These are phyloP conservation scores for Scopus umbretta DNA, from an alignment of 2,113 vertebrate genomes.

Conservation along the genomic window DNA sequence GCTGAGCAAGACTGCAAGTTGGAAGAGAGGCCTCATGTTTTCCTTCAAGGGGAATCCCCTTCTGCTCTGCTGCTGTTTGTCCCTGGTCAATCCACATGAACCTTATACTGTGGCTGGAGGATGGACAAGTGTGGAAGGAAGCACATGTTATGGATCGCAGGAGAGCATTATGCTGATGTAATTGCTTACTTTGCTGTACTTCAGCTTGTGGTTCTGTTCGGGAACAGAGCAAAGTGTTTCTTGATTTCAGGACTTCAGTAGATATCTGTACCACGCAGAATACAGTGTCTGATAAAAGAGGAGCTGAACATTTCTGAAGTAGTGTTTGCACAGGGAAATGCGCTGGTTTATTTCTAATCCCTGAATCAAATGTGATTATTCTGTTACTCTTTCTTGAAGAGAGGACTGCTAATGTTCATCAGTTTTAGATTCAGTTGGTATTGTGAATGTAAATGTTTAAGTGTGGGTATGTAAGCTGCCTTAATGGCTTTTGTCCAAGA, in stretches of 20 bases:
- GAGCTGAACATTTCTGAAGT: neutral
- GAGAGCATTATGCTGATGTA: neutral
- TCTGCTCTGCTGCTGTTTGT: neutral
- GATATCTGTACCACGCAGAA: neutral
- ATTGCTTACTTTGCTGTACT: neutral
- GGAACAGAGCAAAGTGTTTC: neutral
- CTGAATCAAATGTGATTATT: neutral
- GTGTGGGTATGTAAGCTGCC: neutral
- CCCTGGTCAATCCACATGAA: neutral
- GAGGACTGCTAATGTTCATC: neutral
- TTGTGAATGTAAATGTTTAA: neutral
- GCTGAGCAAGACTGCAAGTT: neutral
- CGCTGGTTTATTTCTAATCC: neutral
- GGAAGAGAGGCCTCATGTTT: neutral
- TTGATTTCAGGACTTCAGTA: neutral
- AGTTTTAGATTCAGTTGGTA: neutral
- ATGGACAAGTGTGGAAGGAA: neutral
- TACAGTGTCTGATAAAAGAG: neutral
- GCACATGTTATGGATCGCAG: neutral
- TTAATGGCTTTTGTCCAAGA: neutral
- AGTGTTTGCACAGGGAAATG: neutral
- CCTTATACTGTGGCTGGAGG: neutral
- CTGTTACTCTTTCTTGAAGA: neutral
- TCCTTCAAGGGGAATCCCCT: neutral
- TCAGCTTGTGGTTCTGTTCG: neutral